Conservation (phyloP, 2,888 invertebrate species). For the Rutpela maculata region DNA sequence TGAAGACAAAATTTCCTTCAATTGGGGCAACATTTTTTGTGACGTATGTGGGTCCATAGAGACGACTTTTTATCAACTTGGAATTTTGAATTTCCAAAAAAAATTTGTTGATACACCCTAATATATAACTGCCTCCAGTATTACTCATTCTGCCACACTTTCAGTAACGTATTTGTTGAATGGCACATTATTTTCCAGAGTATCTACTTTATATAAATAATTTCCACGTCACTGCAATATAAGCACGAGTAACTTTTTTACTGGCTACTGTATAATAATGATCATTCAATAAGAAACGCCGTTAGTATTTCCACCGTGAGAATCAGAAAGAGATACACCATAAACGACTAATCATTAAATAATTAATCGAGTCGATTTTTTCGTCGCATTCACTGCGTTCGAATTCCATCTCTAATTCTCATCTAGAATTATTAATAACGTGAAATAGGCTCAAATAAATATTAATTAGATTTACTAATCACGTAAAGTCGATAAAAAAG, state of each 20-base stretch:
- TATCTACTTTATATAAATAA: no score
- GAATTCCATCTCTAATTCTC: slow-evolving; percentile 35
- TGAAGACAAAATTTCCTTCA: no score
- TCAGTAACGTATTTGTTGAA: no score
- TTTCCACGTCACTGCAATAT: not conserved
- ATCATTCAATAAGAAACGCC: slow-evolving; percentile 5
- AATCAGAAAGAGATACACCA: slow-evolving; percentile 5
- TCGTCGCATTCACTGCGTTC: slow-evolving; percentile 5
- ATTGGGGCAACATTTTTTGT: no score
- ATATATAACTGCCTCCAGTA: no score
- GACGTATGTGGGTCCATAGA: no score
- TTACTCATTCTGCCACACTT: no score
- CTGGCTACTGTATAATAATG: not conserved
- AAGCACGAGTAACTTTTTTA: not conserved
- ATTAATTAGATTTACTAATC: slow-evolving; percentile 42
- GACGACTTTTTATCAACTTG: no score
- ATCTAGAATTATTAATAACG: slow-evolving; percentile 43
- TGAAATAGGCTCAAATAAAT: slow-evolving; percentile 42
- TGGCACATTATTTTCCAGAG: no score
- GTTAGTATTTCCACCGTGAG: slow-evolving; percentile 25
- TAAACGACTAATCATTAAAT: slow-evolving; percentile 5
- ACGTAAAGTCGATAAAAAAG: slow-evolving; percentile 33
- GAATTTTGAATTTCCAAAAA: no score
- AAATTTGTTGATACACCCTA: no score
- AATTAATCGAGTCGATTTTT: slow-evolving; percentile 20